Percentiles rank a stretch among this genome's conserved stretches.
phyloP scores from a whole-genome alignment of 2,797 vertebrate genomes.

The Siniperca scherzeri region DNA sequence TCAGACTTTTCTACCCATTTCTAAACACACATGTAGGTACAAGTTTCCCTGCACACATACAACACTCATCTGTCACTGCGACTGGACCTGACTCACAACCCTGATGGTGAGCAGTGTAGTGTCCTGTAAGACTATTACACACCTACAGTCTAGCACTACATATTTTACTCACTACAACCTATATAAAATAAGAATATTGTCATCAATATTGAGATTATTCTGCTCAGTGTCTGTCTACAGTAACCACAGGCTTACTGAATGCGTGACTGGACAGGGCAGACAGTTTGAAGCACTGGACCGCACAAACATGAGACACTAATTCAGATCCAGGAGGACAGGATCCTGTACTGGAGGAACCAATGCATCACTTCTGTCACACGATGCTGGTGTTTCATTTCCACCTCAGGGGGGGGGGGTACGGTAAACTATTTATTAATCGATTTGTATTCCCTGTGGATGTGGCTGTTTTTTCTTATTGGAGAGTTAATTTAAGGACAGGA shows the following conservation, averaged over 20 bases:
- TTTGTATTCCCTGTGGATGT: constrained; percentile 58
- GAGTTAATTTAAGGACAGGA: constrained; percentile 67
- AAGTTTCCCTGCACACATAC: neutral
- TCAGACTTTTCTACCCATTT: neutral
- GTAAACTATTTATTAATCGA: constrained; percentile 78
- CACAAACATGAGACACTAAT: constrained; percentile 37
- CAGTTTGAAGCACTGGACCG: constrained; percentile 34
- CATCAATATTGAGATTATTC: neutral
- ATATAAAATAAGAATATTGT: neutral
- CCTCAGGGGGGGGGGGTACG: constrained; percentile 44
- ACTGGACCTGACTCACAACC: constrained; percentile 33
- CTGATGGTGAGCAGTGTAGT: neutral
- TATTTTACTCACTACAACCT: constrained; percentile 1
- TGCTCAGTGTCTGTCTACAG: constrained; percentile 4
- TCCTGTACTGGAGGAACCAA: constrained; percentile 51
- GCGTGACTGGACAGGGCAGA: constrained; percentile 28
- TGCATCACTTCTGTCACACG: constrained; percentile 73
- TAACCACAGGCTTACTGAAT: constrained; percentile 14
- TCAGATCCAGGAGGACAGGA: constrained; percentile 51
- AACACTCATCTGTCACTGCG: constrained; percentile 32
- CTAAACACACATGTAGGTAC: neutral
- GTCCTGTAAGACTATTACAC: constrained; percentile 5
- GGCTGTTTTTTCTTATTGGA: constrained; percentile 46
- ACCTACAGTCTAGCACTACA: neutral
- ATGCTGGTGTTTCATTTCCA: constrained; percentile 74